Evolutionary conservation across 2,888 invertebrate genomes (phyloP), one percentile per base, ranked within the genome.

Genomic region (Resseliella maxima): DNA sequence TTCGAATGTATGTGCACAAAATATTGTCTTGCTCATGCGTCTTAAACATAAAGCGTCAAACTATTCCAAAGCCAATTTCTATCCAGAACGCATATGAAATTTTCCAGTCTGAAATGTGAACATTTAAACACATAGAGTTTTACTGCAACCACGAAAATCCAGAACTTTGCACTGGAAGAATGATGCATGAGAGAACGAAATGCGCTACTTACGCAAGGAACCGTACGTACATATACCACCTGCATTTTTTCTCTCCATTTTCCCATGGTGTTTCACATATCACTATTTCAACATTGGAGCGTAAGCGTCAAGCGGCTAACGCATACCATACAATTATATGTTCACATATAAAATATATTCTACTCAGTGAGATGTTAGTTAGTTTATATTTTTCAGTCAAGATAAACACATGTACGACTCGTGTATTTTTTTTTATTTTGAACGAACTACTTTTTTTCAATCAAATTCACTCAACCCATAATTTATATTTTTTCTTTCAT

Each of bases 311-410:
- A 10, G 18, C 46, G 46, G 8, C 46, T 15, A 24, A 12, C 35
- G 72, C 31, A 72, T n/a, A 35, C 72, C 31, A 31, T 72, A 31
- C 72, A 72, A 35, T 31, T 72, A 31, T 72, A 72, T 72, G 15
- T 3, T 35, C 72, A n/a, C n/a, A 72, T 72, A 72, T 72, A 72
- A 72, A 72, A 72, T 72, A 72, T 72, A 72, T 31, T 31, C 72
- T 35, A 72, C 31, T 35, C 72, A 72, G 72, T 72, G 72, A 72
- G 15, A 21, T 72, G 72, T 72, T n/a, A 72, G 72, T 72, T 72
- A 72, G 72, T 72, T 35, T 15, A 31, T n/a, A 72, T 72, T 72
- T n/a, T 72, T 31, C 31, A 72, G 72, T 72, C 31, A 72, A 72
- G 6, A 3, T 0, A 72, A n/a, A 72, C 72, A 35, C 72, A 72